Base-by-base conservation (phyloP, 2,113 vertebrate species). In the Xerus inauris region DNA sequence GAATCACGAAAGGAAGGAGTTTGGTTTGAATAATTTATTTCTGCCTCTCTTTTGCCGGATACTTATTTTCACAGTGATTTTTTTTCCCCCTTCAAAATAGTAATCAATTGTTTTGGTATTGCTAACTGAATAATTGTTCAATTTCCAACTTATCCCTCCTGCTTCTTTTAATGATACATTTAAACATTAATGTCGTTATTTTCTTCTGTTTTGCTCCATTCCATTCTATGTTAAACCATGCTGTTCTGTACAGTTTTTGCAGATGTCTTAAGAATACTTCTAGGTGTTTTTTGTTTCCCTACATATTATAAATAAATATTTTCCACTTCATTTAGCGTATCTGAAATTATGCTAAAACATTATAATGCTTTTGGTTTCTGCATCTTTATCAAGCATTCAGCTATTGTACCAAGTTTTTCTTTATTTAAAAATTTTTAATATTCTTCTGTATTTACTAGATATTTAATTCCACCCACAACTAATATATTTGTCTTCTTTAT, bases 401-500 rank as follows among this genome's bases (percentile, higher is more conserved):
- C 40, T 92, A 54, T 81, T 94, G 51, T 77, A 38, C 16, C n/a
- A 35, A 71, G 1, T 19, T 54, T 93, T 91, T 65, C 26, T 83
- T 73, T 87, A 38, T 89, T 81, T 11, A 40, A 51, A 20, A 62
- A 9, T 35, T 75, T 80, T 87, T 2, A 49, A 32, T 85, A 94
- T 71, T 95, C 45, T 65, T 26, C 5, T 93, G n/a, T 75, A 30
- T 84, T 93, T 85, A 57, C 42, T 47, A 62, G n/a, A 10, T 59
- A 85, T 84, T 93, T 91, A 91, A 76, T 94, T 91, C 38, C 3
- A 81, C 38, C n/a, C 45, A 64, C 88, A 87, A 83, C 24, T 65
- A 79, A 79, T 51, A 30, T 69, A 65, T 54, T 87, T 89, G 22
- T 67, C 40, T 40, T 81, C 10, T 85, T 94, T 76, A 16, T 64